Evolutionary conservation across 2,113 vertebrate species (phyloP), one percentile per base, ranked within the genome.

Genomic region (Dendropsophus ebraccatus): DNA sequence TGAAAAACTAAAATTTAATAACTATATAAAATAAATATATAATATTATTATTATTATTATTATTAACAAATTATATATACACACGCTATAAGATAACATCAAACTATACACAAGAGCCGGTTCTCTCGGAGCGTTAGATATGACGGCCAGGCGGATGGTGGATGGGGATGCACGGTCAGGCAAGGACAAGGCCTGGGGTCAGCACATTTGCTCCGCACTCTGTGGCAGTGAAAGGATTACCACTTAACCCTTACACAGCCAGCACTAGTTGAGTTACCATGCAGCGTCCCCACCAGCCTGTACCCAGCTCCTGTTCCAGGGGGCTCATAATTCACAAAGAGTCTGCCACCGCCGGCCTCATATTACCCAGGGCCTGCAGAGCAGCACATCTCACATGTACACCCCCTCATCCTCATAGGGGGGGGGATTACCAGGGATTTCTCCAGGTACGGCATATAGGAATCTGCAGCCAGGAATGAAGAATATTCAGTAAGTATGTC

Each of bases 121-220:
- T 41, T 72, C 69, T 72, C n/a, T n/a, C 8, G 41, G 58, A 12
- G 58, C 23, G n/a, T 2, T 11, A 30, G 30, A 69, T 28, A 10
- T 65, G 60, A 30, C n/a, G n/a, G 14, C 28, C 50, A 5, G 16
- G 28, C 25, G 23, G 25, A n/a, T 13, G 47, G 45, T 7, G 17
- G 75, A 23, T 11, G 54, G 58, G 30, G 65, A 32, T 11, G 17
- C 23, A 30, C 25, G 41, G 80, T 70, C 62, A 70, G 60, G 49
- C 45, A 35, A 69, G 62, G 80, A 82, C 37, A 67, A 67, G 60
- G 41, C 23, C 58, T 23, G 80, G 60, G 56, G 78, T 81, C 78
- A 81, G 78, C 78, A 81, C 77, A 32, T 80, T 60, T 37, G 35
- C 35, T 65, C 37, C 45, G 54, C 35, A 45, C 25, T 81, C 35